Conservation (phyloP, 2,888 invertebrate genomes). For the Pasiphila rectangulata region DNA sequence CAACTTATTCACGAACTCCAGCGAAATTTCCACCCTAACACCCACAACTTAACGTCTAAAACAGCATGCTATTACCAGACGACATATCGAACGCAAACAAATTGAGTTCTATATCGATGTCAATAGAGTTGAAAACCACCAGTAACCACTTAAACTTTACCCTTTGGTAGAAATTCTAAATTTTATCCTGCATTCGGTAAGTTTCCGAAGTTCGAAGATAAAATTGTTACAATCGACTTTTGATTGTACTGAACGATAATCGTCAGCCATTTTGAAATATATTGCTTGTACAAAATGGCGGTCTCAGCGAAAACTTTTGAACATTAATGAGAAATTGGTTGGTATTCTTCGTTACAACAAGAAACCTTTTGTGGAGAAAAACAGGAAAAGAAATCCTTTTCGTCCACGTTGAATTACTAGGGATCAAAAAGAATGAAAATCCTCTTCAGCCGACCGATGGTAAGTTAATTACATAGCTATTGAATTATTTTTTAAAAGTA, state of each 20-base stretch:
- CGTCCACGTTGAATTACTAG: too few species aligned
- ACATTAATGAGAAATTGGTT: neutral
- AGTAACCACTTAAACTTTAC: conserved; percentile 22
- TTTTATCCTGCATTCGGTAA: conserved; percentile 31
- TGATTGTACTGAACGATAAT: conserved; percentile 34
- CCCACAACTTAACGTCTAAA: conserved; percentile 11
- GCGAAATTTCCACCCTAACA: conserved; percentile 11
- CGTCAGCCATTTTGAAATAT: conserved; percentile 38
- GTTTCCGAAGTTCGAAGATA: conserved; percentile 34
- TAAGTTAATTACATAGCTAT: too few species aligned
- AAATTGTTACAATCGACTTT: conserved; percentile 33
- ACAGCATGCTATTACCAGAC: conserved; percentile 9
- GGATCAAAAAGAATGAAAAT: too few species aligned
- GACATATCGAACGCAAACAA: conserved; percentile 14
- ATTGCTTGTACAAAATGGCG: conserved; percentile 24
- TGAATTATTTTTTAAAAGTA: too few species aligned
- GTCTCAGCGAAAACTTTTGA: neutral
- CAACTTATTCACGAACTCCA: conserved; percentile 11
- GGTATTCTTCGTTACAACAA: too few species aligned
- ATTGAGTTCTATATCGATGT: conserved; percentile 14
- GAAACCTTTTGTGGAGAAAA: too few species aligned
- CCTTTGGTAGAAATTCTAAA: conserved; percentile 30
- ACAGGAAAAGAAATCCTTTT: too few species aligned
- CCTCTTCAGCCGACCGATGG: too few species aligned
- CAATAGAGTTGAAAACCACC: conserved; percentile 27